Percentiles rank a stretch among this genome's conserved stretches.
Evolutionary conservation across 1,140 invertebrate genomes (phyloP).

Genomic region (Choristoneura fumiferana): DNA sequence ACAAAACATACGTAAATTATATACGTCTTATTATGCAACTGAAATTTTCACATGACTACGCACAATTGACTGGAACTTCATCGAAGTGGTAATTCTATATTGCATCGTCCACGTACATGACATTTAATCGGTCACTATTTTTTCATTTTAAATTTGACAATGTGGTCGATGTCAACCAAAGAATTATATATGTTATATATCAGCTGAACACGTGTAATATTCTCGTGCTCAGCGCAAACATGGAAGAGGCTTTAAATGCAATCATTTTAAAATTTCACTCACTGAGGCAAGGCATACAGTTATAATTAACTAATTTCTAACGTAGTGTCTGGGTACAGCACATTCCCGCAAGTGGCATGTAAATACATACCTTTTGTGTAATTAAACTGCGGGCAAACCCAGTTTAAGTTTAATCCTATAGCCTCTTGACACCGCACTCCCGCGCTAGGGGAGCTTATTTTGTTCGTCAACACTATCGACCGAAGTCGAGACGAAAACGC

Average conservation of each 20-base stretch:
- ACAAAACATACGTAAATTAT: too few species aligned
- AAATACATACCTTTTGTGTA: conserved; percentile 74
- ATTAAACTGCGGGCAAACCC: conserved; percentile 75
- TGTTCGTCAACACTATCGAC: conserved; percentile 76
- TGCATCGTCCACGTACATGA: too few species aligned
- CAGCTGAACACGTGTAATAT: too few species aligned
- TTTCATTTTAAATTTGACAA: too few species aligned
- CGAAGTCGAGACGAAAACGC: conserved; percentile 63
- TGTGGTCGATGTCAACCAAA: too few species aligned
- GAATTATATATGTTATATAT: too few species aligned
- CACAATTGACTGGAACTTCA: too few species aligned
- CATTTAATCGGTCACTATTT: too few species aligned
- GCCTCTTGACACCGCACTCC: conserved; percentile 75
- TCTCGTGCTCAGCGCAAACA: not conserved
- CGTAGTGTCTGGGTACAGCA: conserved; percentile 57
- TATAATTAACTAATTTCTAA: conserved; percentile 72
- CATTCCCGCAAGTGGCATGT: conserved; percentile 60
- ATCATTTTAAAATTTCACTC: not conserved
- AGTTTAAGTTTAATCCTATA: conserved; percentile 77
- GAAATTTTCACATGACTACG: too few species aligned
- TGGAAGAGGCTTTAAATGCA: not conserved
- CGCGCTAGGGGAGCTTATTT: conserved; percentile 70
- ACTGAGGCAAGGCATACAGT: conserved; percentile 35
- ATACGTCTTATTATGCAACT: too few species aligned
- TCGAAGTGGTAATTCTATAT: too few species aligned